Percentiles rank a stretch among this genome's conserved stretches.
These are phyloP conservation scores for Blomia tropicalis DNA, from an alignment of 2,888 invertebrate genomes.

Conservation along the genomic window DNA sequence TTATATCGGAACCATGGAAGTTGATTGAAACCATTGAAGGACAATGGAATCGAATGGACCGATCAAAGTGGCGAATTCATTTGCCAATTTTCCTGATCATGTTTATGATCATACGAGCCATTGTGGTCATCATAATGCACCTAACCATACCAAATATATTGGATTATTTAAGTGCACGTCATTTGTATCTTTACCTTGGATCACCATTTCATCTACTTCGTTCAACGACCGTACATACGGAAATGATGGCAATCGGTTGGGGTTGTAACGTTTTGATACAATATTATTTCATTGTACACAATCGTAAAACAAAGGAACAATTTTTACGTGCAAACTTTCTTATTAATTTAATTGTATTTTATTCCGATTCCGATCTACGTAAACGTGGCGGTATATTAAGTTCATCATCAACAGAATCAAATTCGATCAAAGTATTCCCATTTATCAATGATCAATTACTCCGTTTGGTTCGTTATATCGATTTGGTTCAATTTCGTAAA, in stretches of 20 bases:
- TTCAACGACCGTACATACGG: neutral
- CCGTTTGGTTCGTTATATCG: neutral
- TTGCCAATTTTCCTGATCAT: neutral
- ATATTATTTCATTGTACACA: neutral
- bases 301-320: neutral
- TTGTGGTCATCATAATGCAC: neutral
- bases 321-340: neutral
- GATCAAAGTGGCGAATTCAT: neutral
- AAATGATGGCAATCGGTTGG: neutral
- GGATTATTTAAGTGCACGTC: neutral
- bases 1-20: too few relatives aligned
- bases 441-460: neutral
- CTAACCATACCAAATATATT: neutral
- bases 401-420: neutral
- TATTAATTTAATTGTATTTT: neutral
- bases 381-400: neutral
- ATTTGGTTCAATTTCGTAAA: neutral
- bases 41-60: neutral
- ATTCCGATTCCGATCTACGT: neutral
- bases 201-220: neutral
- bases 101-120: neutral
- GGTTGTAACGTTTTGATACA: neutral
- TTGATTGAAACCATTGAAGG: neutral
- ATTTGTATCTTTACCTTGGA: neutral
- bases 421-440: neutral